Base-by-base conservation (phyloP, 2,797 vertebrate genomes). In the Anomalospiza imberbis region DNA sequence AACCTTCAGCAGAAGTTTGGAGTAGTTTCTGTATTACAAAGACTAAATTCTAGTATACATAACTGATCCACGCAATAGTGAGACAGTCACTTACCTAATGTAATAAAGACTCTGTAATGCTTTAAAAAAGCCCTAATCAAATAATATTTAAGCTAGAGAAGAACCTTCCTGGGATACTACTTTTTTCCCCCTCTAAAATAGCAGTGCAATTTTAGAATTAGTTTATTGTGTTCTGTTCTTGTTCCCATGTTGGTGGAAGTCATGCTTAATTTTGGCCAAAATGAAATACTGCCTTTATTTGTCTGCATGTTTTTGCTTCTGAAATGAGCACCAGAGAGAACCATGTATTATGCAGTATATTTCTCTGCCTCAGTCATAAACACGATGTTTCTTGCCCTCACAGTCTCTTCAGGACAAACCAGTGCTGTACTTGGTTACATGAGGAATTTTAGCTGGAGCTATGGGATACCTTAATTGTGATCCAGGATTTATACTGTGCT, bases 11-110 rank as follows among this genome's bases (percentile, higher is more conserved):
- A 40, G 60, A 94, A 65, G 40, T 66, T 53, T 16, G 67, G 5
- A 66, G 53, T 92, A 8, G 86, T 92, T 50, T 86, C 11, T 88
- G 29, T 42, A 8, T 76, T 67, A 50, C 34, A 47, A 85, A 94
- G 77, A 58, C 32, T 53, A 31, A 78, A 66, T 90, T 66, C 57
- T 61, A 11, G 2, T 42, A 16, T 53, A 22, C 1, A 1, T 20
- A 60, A 26, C 22, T 73, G 29, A 36, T 54, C 38, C 31, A 42
- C 54, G 53, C 80, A 57, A 58, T 48, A 62, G 28, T 26, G 29
- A 88, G 53, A 53, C 24, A 61, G 21, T 81, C 0, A 0, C 10
- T 83, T 60, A 51, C 25, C 9, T 73, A 34, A 40, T 47, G 31
- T 74, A 82, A 42, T 40, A 25, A 51, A 20, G 20, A 36, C 17